phyloP scores from a whole-genome alignment of 1,140 invertebrate species.

The Polypedilum pembai region DNA sequence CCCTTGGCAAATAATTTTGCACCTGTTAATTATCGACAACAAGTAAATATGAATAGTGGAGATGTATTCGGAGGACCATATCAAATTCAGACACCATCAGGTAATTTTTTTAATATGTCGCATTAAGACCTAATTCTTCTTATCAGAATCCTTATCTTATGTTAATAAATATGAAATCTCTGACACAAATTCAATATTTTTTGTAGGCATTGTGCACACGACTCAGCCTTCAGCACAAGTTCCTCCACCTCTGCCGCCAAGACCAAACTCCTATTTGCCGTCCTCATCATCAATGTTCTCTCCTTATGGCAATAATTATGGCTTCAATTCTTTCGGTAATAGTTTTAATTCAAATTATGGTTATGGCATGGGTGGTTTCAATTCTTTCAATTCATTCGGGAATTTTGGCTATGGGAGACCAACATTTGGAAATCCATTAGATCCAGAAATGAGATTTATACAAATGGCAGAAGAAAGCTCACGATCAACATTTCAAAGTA shows the following conservation, averaged over 20 bases:
- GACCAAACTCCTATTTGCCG: not conserved
- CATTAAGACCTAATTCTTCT: not conserved
- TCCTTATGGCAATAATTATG: not conserved
- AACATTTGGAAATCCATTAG: conserved; percentile 32
- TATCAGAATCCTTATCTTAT: not conserved
- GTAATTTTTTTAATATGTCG: not conserved
- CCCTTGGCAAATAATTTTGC: not conserved
- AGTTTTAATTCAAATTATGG: conserved; percentile 30
- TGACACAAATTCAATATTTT: not conserved
- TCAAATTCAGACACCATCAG: conserved; percentile 1
- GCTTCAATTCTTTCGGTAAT: conserved; percentile 30
- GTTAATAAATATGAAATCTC: not conserved
- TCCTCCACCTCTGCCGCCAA: not conserved
- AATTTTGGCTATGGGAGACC: conserved; percentile 57
- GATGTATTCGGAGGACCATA: conserved; percentile 11
- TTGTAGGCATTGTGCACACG: not conserved
- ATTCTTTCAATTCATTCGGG: conserved; percentile 45
- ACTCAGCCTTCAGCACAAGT: not conserved
- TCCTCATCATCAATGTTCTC: not conserved
- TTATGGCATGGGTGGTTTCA: conserved; percentile 38
- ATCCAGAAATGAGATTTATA: conserved; percentile 56
- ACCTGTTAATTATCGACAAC: conserved; percentile 8
- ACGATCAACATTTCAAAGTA: conserved; percentile 84
- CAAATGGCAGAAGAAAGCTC: conserved; percentile 86
- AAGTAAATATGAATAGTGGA: not conserved